These are phyloP conservation scores for Darevskia mixta DNA, from an alignment of 2,797 vertebrate genomes.

Conservation along the genomic window DNA sequence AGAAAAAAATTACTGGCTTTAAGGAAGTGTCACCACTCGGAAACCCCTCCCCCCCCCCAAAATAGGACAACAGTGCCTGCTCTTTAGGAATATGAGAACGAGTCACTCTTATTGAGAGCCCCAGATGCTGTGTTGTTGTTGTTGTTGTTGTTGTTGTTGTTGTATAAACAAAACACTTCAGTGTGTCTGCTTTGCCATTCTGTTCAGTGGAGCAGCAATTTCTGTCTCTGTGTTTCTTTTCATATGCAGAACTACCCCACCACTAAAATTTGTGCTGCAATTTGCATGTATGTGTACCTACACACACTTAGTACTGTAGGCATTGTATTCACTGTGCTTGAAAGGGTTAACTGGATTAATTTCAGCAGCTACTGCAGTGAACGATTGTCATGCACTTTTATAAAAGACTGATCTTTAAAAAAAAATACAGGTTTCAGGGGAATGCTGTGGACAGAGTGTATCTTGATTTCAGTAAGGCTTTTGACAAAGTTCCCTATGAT, in stretches of 20 bases:
- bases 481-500: too few species aligned
- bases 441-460: too few species aligned
- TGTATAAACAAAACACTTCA: background rate
- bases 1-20: background rate
- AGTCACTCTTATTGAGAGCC: too few species aligned
- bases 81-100: background rate
- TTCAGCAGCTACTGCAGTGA: background rate
- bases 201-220: background rate
- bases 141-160: too few species aligned
- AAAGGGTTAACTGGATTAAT: background rate
- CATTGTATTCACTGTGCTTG: too few species aligned
- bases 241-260: background rate
- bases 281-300: background rate
- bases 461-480: too few species aligned
- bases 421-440: background rate
- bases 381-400: background rate
- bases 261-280: background rate
- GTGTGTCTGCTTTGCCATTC: background rate
- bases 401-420: background rate
- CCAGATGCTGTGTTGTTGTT: too few species aligned
- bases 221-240: background rate
- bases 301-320: background rate
- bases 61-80: background rate
- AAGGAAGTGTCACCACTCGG: too few species aligned
- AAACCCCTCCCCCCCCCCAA: too few species aligned